Percentiles rank a stretch among this genome's conserved stretches.
phyloP scores from a whole-genome alignment of 2,113 vertebrate genomes.

The Noturus placidus region DNA sequence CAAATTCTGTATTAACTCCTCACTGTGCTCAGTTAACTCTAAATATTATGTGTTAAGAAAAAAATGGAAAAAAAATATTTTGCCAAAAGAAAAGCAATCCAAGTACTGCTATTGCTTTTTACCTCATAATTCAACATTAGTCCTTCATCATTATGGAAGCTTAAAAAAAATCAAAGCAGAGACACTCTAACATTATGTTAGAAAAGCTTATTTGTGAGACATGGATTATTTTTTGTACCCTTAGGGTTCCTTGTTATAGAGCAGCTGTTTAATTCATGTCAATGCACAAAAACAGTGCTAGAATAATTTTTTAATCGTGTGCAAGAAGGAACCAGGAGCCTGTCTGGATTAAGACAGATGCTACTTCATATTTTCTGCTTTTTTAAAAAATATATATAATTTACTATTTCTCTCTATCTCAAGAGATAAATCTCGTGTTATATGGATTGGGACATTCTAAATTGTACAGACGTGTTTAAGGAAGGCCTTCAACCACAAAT shows the following conservation, averaged over 20 bases:
- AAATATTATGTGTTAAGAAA: not conserved
- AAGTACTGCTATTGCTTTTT: no score
- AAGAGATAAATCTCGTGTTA: not conserved
- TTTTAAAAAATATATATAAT: not conserved
- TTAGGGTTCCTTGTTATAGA: conserved; percentile 7
- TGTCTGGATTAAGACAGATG: no score
- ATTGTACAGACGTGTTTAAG: not conserved
- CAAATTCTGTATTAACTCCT: not conserved
- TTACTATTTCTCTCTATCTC: not conserved
- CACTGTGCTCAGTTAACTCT: not conserved
- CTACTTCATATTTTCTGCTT: not conserved
- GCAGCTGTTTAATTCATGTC: conserved; percentile 30
- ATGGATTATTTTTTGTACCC: conserved; percentile 2
- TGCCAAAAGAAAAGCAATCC: no score
- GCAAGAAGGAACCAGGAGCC: not conserved
- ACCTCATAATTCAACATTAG: not conserved
- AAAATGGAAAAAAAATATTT: not conserved
- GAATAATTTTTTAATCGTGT: not conserved
- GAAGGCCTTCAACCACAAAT: not conserved
- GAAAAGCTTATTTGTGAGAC: not conserved
- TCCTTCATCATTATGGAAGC: not conserved
- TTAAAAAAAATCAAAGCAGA: not conserved
- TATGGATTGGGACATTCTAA: not conserved
- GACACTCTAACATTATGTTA: not conserved
- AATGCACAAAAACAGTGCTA: conserved; percentile 3